Evolutionary conservation across 2,797 vertebrate genomes (phyloP).

Genomic region (Pipistrellus nathusii): DNA sequence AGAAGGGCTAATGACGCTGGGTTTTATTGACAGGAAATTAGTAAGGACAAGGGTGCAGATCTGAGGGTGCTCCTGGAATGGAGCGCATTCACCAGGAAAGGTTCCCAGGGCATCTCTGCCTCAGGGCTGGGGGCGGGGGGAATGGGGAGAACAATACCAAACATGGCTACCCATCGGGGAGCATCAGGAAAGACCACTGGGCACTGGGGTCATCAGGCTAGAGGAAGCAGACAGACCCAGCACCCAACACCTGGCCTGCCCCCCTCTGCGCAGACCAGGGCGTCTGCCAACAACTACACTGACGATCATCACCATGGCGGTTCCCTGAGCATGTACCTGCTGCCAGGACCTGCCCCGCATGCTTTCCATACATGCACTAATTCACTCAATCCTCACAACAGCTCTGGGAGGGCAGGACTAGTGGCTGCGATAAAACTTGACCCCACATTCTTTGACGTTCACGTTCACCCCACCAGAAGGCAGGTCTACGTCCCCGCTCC

Average conservation of each 20-base stretch:
- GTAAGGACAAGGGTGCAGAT: not conserved
- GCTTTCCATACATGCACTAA: not conserved
- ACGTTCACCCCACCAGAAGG: not conserved
- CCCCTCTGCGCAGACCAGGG: not conserved
- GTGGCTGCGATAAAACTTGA: fast-evolving
- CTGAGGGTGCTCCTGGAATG: not conserved
- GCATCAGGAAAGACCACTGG: fast-evolving
- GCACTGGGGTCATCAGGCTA: not conserved
- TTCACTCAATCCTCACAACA: not conserved
- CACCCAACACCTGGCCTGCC: not conserved
- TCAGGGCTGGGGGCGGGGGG: not conserved
- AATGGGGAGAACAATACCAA: too few species aligned
- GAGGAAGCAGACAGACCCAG: not conserved
- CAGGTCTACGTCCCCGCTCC: fast-evolving
- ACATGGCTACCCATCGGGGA: fast-evolving
- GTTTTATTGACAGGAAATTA: conserved; percentile 13
- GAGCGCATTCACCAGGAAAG: not conserved
- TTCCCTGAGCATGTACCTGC: not conserved
- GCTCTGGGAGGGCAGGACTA: not conserved
- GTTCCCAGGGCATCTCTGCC: not conserved
- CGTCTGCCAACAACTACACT: not conserved
- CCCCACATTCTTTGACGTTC: too few species aligned
- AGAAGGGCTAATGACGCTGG: not conserved
- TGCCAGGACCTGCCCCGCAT: not conserved
- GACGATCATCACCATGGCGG: fast-evolving